phyloP scores from a whole-genome alignment of 2,888 invertebrate genomes.

The Pandemis heparana region DNA sequence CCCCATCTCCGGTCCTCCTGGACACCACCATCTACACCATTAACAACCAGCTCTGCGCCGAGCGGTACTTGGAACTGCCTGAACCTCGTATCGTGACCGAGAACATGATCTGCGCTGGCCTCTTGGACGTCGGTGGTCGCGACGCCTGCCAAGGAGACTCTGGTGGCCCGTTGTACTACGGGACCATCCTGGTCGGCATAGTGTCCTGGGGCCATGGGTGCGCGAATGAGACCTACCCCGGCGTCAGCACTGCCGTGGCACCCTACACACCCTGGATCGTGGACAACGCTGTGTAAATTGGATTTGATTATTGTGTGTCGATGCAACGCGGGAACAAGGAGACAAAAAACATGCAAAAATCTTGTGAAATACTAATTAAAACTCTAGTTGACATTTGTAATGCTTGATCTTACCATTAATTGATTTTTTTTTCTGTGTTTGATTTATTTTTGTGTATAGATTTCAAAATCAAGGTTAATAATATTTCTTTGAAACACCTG shows the following conservation, averaged over 20 bases:
- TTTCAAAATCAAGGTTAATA: too few species aligned
- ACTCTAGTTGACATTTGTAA: too few species aligned
- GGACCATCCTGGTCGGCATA: slow-evolving; percentile 68
- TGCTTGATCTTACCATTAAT: too few species aligned
- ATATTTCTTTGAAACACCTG: too few species aligned
- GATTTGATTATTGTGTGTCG: too few species aligned
- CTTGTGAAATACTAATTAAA: too few species aligned
- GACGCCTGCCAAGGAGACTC: slow-evolving; percentile 68
- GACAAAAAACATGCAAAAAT: too few species aligned
- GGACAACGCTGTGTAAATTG: slow-evolving; percentile 43
- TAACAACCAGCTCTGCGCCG: slow-evolving; percentile 56
- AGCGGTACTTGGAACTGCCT: slow-evolving; percentile 52
- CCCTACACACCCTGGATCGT: slow-evolving; percentile 62
- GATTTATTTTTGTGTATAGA: too few species aligned
- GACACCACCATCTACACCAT: slow-evolving; percentile 64
- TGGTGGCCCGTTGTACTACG: slow-evolving; percentile 73
- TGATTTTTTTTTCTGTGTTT: too few species aligned
- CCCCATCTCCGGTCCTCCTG: slow-evolving; percentile 50
- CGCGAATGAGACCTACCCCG: slow-evolving; percentile 69
- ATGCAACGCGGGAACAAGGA: too few species aligned
- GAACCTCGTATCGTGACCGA: slow-evolving; percentile 53
- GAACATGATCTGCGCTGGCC: slow-evolving; percentile 71
- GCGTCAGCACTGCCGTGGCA: slow-evolving; percentile 74
- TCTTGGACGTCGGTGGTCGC: slow-evolving; percentile 52
- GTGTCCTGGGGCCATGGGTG: slow-evolving; percentile 80